Percentiles rank a stretch among this genome's conserved stretches.
Evolutionary conservation across 1,140 invertebrate species (phyloP).

Genomic region (Aphidius gifuensis): DNA sequence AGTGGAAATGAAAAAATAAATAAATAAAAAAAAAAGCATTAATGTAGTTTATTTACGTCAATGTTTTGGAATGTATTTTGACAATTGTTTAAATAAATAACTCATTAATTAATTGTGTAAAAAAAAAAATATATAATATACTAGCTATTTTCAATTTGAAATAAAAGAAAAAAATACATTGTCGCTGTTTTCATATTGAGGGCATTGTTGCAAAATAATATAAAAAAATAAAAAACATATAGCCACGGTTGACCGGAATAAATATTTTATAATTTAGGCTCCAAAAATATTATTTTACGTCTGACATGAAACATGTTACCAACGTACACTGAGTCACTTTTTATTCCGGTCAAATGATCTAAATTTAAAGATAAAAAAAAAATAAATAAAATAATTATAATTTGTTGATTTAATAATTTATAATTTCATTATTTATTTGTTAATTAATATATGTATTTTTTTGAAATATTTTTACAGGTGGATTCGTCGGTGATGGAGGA

Average conservation of each 20-base stretch:
- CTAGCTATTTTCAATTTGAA: neutral
- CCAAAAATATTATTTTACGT: constrained; percentile 22
- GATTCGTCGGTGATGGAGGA: constrained; percentile 65
- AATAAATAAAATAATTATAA: neutral
- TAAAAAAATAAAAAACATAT: neutral
- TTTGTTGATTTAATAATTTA: neutral
- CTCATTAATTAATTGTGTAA: no score
- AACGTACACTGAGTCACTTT: neutral
- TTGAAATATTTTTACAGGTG: constrained; percentile 42
- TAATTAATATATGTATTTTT: neutral
- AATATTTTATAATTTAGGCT: constrained; percentile 20
- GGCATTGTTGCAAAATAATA: constrained; percentile 15
- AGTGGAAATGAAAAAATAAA: no score
- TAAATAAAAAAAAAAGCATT: no score
- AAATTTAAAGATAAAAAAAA: no score
- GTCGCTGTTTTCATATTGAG: constrained; percentile 5
- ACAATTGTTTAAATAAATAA: no score
- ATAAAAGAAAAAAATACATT: constrained; percentile 1
- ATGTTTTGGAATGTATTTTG: no score
- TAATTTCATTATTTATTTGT: neutral
- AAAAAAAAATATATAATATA: no score
- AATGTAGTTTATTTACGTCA: no score
- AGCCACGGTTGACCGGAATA: constrained; percentile 4
- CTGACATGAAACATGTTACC: neutral
- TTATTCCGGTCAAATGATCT: no score